These are phyloP conservation scores for Dryobota labecula DNA, from an alignment of 2,888 invertebrate species.

Conservation along the genomic window DNA sequence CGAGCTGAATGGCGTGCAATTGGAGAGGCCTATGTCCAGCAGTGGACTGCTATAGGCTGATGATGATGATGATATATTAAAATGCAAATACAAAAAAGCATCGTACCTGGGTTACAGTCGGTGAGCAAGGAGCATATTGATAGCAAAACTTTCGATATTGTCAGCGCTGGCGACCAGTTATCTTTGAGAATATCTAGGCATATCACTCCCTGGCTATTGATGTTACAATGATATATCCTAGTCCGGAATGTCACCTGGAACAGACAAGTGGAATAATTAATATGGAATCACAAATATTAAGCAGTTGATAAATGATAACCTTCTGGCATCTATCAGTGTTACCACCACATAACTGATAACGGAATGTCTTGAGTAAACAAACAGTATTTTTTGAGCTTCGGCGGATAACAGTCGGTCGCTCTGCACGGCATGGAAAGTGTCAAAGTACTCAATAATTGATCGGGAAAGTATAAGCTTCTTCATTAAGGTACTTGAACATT, in stretches of 20 bases:
- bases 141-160: constrained; percentile 98
- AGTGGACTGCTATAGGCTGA: too few relatives aligned
- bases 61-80: too few relatives aligned
- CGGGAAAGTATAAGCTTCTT: neutral
- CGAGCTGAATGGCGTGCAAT: too few relatives aligned
- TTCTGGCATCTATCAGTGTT: constrained; percentile 8
- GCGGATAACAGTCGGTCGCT: neutral
- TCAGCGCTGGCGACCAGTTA: constrained; percentile 99
- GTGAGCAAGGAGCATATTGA: constrained; percentile 99
- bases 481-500: neutral
- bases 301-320: constrained; percentile 35
- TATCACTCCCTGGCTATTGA: constrained; percentile 99
- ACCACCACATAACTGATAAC: constrained; percentile 6
- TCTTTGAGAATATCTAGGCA: constrained; percentile 99
- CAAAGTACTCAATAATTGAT: neutral
- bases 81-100: neutral
- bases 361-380: neutral
- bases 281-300: neutral
- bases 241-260: constrained; percentile 97
- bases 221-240: constrained; percentile 99
- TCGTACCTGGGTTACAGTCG: constrained; percentile 99
- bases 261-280: constrained; percentile 19
- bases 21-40: too few relatives aligned
- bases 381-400: neutral
- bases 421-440: neutral